Evolutionary conservation across 2,797 vertebrate species (phyloP), one percentile per base, ranked within the genome.

Genomic region (Melanotaenia boesemani): DNA sequence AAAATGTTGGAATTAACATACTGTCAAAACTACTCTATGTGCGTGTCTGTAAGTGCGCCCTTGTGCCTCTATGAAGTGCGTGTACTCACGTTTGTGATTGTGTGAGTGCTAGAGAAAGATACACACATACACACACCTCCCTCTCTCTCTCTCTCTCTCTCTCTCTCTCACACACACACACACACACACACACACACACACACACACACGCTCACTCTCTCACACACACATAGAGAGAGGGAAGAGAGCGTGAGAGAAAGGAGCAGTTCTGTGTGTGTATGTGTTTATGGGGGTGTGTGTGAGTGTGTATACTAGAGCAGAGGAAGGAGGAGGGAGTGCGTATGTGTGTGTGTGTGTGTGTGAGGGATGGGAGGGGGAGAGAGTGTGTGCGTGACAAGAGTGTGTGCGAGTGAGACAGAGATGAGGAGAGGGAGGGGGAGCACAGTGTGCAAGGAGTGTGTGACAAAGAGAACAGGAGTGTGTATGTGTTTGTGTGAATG

Each of bases 371-470:
- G 84, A 81, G 88, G 78, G 91, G 74, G 84, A 76, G 84, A 76
- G 83, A 70, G 85, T 82, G 91, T 92, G 90, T 79, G 89, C 83
- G 91, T 76, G 77, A 75, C 57, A 65, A 55, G 79, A 59, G 87
- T 70, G 80, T 60, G 85, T 39, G 73, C 1, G 79, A 55, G 81
- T 30, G 84, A 55, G 82, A 76, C 74, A 82, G 82, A 78, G 72
- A 86, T 76, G 64, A 71, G 80, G 86, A 85, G 84, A 76, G 86
- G 86, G 89, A 89, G 90, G 83, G 89, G 88, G 88, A 86, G 89
- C 79, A 67, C 77, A 85, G 85, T 91, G 87, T 92, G 89, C 88
- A 84, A 89, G 88, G 77, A 86, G 89, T 89, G 89, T 92, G 88
- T 91, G 90, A 89, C 90, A 91, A 90, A 92, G 90, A 89, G 83